Base-by-base conservation (phyloP, 2,888 invertebrate genomes). In the Catocala fraxini region DNA sequence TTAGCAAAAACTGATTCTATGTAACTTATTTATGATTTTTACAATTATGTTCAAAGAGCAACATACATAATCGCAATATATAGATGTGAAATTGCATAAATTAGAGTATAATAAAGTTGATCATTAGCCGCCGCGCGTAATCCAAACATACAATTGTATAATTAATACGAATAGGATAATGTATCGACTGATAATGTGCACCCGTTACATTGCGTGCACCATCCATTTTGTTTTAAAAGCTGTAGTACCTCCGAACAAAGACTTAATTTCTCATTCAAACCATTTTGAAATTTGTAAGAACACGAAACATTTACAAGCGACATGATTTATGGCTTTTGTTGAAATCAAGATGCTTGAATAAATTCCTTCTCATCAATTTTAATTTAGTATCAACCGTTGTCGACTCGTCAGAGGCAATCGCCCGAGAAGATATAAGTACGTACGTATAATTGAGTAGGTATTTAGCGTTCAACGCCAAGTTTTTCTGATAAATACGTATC, bases 281-380 rank as follows among this genome's bases (percentile, higher is more conserved):
- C 55, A 62, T 75, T 71, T 68, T 45, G 33, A 74, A 76, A 71
- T 67, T 69, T 61, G 56, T 65, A 67, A 65, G 63, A 76, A 72
- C 63, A 64, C 52, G 61, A 72, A 76, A 69, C 73, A 75, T 75
- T 75, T 75, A 75, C 70, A 74, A 72, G 55, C 65, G 65, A 65
- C 67, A 75, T 77, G 74, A 77, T 77, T 77, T 75, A 77, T 77
- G 67, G 70, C 71, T 74, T 79, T 74, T 71, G 70, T 75, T 75
- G 72, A 75, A 81, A 77, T 79, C 76, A 79, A 79, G 79, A 80
- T 76, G 73, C 77, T 77, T 71, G 76, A 79, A 76, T 77, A 79
- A 75, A 80, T 75, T 75, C 65, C 62, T 65, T 63, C 75, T 82
- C 79, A 81, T 82, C 79, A 82, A 81, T 82, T 81, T 80, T 74